Conservation (phyloP, 2,113 vertebrate species). For the Trematocara nigrifrons region DNA sequence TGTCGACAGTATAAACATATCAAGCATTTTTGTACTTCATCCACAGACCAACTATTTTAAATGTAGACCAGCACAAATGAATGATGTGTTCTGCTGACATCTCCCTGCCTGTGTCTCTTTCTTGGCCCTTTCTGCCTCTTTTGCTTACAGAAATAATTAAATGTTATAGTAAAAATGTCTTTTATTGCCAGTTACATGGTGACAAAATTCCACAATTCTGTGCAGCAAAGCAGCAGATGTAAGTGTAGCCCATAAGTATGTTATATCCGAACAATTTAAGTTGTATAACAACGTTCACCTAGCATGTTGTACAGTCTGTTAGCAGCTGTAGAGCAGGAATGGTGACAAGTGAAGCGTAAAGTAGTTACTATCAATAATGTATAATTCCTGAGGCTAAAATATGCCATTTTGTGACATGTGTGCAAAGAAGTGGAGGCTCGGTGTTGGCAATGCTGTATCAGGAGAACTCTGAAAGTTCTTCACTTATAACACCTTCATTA, state of each 20-base stretch:
- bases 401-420: constrained; percentile 21
- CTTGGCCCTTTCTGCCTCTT: background rate
- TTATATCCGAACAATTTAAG: background rate
- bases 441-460: constrained; percentile 14
- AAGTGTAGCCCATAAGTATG: background rate
- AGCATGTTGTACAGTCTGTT: background rate
- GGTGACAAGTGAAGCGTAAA: constrained; percentile 26
- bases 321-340: background rate
- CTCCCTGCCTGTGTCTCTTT: background rate
- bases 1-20: background rate
- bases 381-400: constrained; percentile 43
- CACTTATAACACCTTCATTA: constrained; percentile 26
- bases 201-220: background rate
- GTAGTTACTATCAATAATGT: constrained; percentile 42
- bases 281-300: background rate
- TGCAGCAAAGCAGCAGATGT: background rate
- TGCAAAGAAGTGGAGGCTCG: constrained; percentile 14
- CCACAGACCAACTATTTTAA: background rate
- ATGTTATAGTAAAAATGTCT: background rate
- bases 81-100: background rate
- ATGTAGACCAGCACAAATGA: background rate
- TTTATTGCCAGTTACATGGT: background rate
- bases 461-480: constrained; percentile 8
- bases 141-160: background rate
- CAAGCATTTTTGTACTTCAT: background rate